phyloP scores from a whole-genome alignment of 2,113 vertebrate species.

The Tragelaphus buxtoni region DNA sequence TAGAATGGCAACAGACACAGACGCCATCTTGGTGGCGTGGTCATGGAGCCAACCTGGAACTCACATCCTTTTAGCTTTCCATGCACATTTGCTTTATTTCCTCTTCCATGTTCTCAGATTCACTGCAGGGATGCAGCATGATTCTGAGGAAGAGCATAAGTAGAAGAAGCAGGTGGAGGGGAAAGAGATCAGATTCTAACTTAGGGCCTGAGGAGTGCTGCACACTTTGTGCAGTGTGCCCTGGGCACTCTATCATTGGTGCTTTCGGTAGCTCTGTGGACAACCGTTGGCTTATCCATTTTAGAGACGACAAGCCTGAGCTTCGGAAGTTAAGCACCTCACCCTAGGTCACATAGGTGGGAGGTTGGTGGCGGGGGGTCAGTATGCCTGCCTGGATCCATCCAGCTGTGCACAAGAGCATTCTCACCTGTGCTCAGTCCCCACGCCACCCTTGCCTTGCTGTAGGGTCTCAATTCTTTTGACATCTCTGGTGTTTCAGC shows the following conservation, averaged over 20 bases:
- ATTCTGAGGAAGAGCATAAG: not conserved
- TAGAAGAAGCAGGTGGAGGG: not conserved
- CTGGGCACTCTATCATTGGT: not conserved
- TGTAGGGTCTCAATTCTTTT: not conserved
- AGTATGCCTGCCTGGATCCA: not conserved
- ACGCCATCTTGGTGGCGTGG: not conserved
- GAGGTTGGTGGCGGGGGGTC: not conserved
- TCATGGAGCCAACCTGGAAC: not conserved
- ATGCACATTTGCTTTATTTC: not conserved
- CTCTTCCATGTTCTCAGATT: not conserved
- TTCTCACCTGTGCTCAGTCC: not conserved
- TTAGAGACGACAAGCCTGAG: not conserved
- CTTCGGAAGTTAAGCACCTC: not conserved
- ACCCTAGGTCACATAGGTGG: not conserved
- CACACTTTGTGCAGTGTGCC: rapidly evolving
- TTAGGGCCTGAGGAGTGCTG: rapidly evolving
- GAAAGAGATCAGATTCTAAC: not conserved
- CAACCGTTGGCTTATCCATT: not conserved
- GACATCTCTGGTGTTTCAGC: not conserved
- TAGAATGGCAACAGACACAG: not conserved
- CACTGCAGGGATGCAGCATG: not conserved
- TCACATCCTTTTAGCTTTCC: not conserved
- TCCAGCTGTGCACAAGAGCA: not conserved
- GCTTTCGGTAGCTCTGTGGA: not conserved
- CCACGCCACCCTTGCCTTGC: not conserved